Evolutionary conservation across 2,888 invertebrate species (phyloP).

Genomic region (Phrixothrix hirtus): DNA sequence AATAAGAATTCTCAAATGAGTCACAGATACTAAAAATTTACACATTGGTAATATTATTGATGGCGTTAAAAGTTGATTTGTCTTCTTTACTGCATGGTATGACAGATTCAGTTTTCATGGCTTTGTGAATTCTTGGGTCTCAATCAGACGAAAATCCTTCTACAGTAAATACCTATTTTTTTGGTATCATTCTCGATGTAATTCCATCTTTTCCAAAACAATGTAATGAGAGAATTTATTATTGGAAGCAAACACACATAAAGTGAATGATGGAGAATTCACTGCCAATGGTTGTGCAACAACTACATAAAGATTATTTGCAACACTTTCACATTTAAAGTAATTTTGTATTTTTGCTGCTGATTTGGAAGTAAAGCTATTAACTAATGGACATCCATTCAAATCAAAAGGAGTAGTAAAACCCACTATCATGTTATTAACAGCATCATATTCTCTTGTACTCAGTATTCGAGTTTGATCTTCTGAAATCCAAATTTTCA

Average conservation of each 20-base stretch:
- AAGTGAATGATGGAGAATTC: no score
- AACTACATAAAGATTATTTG: not conserved
- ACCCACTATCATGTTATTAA: not conserved
- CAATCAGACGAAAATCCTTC: constrained; percentile 2
- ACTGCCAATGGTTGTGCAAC: not conserved
- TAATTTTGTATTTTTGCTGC: not conserved
- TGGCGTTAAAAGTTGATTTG: not conserved
- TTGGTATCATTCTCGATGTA: not conserved
- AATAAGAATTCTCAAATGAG: not conserved
- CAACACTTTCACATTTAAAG: no score
- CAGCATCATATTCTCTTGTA: no score
- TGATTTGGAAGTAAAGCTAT: not conserved
- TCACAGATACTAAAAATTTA: not conserved
- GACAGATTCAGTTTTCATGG: not conserved
- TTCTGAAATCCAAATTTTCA: not conserved
- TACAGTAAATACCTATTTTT: not conserved
- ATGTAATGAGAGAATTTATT: not conserved
- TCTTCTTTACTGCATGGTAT: not conserved
- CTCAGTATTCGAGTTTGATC: not conserved
- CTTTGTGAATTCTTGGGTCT: not conserved
- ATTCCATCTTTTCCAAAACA: not conserved
- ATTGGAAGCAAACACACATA: no score
- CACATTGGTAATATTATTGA: no score
- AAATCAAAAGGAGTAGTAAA: not conserved
- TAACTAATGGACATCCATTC: no score